Conservation (phyloP, 2,797 vertebrate species). For the Chelonia mydas region DNA sequence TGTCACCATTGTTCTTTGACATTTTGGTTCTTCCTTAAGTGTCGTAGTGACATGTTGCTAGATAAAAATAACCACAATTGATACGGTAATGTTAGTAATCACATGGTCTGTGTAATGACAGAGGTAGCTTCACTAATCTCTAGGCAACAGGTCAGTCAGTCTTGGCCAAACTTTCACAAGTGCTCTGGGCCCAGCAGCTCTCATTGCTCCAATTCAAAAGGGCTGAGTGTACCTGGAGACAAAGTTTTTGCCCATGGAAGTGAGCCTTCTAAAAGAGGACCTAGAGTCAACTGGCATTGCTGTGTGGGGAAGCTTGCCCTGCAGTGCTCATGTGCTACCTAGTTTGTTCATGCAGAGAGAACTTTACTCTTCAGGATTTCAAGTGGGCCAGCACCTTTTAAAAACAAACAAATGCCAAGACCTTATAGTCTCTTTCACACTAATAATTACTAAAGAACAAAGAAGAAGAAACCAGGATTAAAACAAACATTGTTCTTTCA, state of each 20-base stretch:
- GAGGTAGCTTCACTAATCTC: not conserved
- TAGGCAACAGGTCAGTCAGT: not conserved
- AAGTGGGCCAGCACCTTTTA: not conserved
- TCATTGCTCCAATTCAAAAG: rapidly evolving
- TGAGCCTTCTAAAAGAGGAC: not conserved
- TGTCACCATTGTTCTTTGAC: not conserved
- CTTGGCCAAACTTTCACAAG: not conserved
- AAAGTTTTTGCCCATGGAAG: not conserved
- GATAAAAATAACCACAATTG: not conserved
- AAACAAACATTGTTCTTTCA: not conserved
- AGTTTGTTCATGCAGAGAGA: not conserved
- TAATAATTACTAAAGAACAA: not conserved
- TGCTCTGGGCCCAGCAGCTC: rapidly evolving
- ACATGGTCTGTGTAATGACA: not conserved
- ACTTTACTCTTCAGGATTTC: not conserved
- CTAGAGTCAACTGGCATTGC: not conserved
- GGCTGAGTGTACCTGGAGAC: not conserved
- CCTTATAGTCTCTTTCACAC: not conserved
- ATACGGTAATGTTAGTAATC: not conserved
- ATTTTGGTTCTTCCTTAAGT: not conserved
- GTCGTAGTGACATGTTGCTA: rapidly evolving
- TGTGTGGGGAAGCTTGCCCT: not conserved
- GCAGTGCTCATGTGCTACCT: not conserved
- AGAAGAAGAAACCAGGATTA: not conserved
- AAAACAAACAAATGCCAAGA: not conserved